A percentile compares a stretch with the other conserved stretches of the same genome.
Conservation (phyloP, 1,140 invertebrate genomes). For the Geopemphigus sp. region DNA sequence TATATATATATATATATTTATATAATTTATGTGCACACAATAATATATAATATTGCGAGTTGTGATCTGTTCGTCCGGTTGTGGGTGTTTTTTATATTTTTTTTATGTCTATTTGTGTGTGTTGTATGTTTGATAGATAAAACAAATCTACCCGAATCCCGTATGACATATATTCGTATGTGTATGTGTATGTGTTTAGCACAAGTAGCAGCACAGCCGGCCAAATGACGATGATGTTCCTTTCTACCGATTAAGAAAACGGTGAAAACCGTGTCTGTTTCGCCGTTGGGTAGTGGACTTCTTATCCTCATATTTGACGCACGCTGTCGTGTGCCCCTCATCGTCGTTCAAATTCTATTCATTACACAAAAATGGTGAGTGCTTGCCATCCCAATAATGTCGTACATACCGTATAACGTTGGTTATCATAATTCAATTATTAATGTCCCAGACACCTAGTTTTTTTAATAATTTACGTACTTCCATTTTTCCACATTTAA, state of each 20-base stretch:
- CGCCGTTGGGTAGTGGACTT: neutral
- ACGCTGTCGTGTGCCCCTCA: neutral
- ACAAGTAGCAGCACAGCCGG: neutral
- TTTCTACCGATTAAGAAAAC: neutral
- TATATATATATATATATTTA: neutral
- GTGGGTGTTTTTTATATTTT: conserved; percentile 39
- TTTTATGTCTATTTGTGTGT: neutral
- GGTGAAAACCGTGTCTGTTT: neutral
- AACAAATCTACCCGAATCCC: neutral
- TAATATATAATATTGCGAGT: neutral
- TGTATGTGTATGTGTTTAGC: neutral
- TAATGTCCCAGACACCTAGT: no score
- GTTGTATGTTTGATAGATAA: neutral
- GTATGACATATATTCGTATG: neutral
- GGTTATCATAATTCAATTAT: no score
- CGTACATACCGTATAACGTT: no score
- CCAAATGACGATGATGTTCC: neutral
- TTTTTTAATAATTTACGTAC: no score
- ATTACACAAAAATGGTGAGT: conserved; percentile 32
- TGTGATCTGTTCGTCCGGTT: conserved; percentile 1
- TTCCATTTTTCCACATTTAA: no score
- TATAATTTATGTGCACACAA: neutral
- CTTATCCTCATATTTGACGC: neutral
- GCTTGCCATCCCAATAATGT: no score
- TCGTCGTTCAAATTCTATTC: neutral